phyloP scores from a whole-genome alignment of 1,140 invertebrate species.

The Melanaphis sacchari region DNA sequence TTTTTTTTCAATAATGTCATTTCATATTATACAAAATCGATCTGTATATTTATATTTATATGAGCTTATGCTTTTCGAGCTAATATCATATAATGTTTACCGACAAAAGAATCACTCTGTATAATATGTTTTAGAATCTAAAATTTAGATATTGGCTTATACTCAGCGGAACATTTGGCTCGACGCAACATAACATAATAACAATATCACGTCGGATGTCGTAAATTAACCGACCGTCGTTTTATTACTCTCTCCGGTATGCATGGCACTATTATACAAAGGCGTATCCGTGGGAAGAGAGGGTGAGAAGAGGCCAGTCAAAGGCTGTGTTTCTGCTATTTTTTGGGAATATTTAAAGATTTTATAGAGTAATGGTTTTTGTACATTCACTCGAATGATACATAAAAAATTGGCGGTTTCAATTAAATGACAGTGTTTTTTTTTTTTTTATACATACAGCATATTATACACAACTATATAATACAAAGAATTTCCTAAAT shows the following conservation, averaged over 20 bases:
- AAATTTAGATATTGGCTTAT: neutral
- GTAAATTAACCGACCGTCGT: neutral
- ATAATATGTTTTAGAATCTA: too few species aligned
- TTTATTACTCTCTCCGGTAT: constrained; percentile 20
- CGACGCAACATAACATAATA: neutral
- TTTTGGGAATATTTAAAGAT: neutral
- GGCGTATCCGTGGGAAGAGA: too few species aligned
- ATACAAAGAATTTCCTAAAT: too few species aligned
- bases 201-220: constrained; percentile 2
- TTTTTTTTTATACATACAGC: too few species aligned
- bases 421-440: too few species aligned
- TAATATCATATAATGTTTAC: neutral
- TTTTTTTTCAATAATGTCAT: neutral
- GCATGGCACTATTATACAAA: neutral
- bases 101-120: neutral
- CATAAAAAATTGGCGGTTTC: too few species aligned
- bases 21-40: neutral
- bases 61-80: neutral
- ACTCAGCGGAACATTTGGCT: neutral
- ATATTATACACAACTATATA: too few species aligned
- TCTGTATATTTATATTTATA: too few species aligned
- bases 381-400: too few species aligned
- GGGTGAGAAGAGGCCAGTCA: too few species aligned
- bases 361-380: neutral
- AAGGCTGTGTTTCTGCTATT: neutral